phyloP scores from a whole-genome alignment of 2,888 invertebrate genomes.

The Hypsopygia costalis region DNA sequence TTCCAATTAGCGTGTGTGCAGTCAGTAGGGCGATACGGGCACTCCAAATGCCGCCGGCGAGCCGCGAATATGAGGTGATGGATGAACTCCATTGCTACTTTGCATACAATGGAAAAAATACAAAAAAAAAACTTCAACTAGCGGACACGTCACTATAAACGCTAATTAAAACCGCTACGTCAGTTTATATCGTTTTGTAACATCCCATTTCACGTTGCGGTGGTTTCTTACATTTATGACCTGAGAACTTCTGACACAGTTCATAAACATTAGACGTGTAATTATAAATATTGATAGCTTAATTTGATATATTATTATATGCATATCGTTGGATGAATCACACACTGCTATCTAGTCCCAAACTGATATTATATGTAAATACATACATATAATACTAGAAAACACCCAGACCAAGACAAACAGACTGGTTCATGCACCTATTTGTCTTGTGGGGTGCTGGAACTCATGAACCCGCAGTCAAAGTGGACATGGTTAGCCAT shows the following conservation, averaged over 20 bases:
- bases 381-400: too few species aligned
- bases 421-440: too few species aligned
- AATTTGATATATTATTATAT: too few species aligned
- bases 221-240: conserved; percentile 50
- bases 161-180: conserved; percentile 71
- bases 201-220: conserved; percentile 47
- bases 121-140: conserved; percentile 49
- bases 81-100: conserved; percentile 64
- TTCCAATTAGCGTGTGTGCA: conserved; percentile 46
- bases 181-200: conserved; percentile 60
- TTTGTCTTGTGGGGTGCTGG: too few species aligned
- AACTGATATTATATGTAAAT: too few species aligned
- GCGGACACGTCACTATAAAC: conserved; percentile 63
- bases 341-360: too few species aligned
- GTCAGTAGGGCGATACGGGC: conserved; percentile 48
- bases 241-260: conserved; percentile 28
- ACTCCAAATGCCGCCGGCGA: conserved; percentile 41
- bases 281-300: too few species aligned
- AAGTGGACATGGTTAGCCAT: too few species aligned
- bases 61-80: conserved; percentile 76
- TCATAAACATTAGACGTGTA: too few species aligned
- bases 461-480: too few species aligned
- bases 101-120: conserved; percentile 73
- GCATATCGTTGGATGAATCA: too few species aligned
- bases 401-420: too few species aligned